Conservation (phyloP, 2,113 vertebrate genomes). For the Epinephelus fuscoguttatus region DNA sequence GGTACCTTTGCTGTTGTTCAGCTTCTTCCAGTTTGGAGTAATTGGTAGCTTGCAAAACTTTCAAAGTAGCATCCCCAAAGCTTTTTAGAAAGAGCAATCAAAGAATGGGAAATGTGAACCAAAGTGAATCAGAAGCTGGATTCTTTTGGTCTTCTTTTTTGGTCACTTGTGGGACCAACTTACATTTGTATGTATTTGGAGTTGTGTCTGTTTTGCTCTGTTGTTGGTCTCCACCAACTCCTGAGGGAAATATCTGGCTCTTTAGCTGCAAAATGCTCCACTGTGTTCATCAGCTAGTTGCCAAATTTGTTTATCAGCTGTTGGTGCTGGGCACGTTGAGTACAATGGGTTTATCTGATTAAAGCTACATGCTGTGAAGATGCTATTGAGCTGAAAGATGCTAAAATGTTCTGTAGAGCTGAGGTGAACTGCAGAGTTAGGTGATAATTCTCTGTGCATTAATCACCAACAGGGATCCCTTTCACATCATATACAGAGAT, state of each 20-base stretch:
- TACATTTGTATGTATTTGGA: neutral
- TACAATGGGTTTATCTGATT: neutral
- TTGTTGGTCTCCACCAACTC: neutral
- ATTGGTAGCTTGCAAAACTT: no score
- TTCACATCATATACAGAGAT: neutral
- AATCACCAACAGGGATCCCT: neutral
- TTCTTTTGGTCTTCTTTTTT: no score
- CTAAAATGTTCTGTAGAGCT: neutral
- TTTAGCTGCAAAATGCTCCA: neutral
- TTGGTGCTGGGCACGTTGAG: neutral
- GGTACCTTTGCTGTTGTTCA: no score
- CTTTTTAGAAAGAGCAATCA: no score
- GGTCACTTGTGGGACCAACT: neutral
- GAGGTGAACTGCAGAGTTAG: neutral
- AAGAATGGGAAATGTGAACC: neutral
- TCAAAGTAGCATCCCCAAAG: no score
- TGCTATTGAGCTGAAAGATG: neutral
- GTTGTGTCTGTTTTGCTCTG: neutral
- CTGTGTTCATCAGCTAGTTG: neutral
- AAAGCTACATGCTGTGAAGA: neutral
- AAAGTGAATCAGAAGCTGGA: neutral
- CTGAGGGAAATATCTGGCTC: neutral
- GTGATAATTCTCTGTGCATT: neutral
- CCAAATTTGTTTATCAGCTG: neutral
- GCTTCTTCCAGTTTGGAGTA: no score